These are phyloP conservation scores for Contarinia nasturtii DNA, from an alignment of 1,140 invertebrate species.

Conservation along the genomic window DNA sequence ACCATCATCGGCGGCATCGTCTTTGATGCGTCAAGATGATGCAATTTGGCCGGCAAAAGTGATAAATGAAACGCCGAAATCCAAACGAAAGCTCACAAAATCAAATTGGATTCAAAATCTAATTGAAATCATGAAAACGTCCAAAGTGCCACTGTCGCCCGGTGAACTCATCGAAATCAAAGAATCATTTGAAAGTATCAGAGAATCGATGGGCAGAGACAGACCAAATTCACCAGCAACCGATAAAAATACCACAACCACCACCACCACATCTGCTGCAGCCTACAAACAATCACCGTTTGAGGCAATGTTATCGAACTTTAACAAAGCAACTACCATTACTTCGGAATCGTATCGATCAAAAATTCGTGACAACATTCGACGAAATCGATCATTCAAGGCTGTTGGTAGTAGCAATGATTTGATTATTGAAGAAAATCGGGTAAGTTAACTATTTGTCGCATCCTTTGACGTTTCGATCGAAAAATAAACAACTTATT, in stretches of 20 bases:
- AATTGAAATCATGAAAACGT: background rate
- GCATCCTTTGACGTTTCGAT: too few species aligned
- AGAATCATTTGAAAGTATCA: too few species aligned
- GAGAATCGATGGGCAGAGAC: too few species aligned
- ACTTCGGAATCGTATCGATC: background rate
- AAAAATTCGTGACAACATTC: slow-evolving; percentile 4
- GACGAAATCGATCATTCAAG: slow-evolving; percentile 5
- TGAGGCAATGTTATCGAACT: too few species aligned
- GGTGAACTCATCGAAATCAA: background rate
- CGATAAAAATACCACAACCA: background rate
- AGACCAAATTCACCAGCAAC: too few species aligned
- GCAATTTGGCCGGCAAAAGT: background rate
- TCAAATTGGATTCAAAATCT: too few species aligned
- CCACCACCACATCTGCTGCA: background rate
- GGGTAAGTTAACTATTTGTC: too few species aligned
- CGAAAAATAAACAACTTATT: too few species aligned
- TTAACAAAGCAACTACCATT: background rate
- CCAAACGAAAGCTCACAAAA: background rate
- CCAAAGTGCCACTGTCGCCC: background rate
- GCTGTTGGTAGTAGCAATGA: background rate
- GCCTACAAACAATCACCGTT: too few species aligned
- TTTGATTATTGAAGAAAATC: background rate
- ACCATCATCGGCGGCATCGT: background rate
- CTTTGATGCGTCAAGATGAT: background rate
- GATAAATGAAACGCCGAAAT: background rate